These are phyloP conservation scores for Noctua comes DNA, from an alignment of 2,888 invertebrate species.

Conservation along the genomic window DNA sequence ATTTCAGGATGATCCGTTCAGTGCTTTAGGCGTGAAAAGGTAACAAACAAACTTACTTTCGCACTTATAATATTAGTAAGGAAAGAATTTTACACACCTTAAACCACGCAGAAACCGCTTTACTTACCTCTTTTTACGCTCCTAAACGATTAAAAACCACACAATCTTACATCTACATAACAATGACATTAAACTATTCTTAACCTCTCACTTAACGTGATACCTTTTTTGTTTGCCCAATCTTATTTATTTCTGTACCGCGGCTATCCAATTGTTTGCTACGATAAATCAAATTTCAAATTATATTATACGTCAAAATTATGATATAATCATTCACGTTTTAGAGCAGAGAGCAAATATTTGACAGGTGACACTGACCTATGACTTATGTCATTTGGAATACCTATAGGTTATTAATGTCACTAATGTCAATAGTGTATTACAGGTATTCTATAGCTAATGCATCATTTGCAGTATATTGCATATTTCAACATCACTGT, in stretches of 20 bases:
- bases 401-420: constrained; percentile 31
- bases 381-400: constrained; percentile 47
- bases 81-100: background rate
- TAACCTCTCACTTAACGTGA: constrained; percentile 46
- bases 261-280: constrained; percentile 36
- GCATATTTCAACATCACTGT: constrained; percentile 20
- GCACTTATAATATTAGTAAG: no score
- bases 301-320: constrained; percentile 53
- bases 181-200: constrained; percentile 23
- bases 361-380: constrained; percentile 62
- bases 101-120: background rate
- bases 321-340: constrained; percentile 58
- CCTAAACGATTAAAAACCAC: background rate
- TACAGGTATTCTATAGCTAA: constrained; percentile 3
- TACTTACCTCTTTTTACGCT: background rate
- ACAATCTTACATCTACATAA: background rate
- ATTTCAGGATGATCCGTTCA: no score
- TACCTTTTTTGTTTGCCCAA: constrained; percentile 47
- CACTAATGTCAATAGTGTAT: background rate
- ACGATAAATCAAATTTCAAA: constrained; percentile 57
- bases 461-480: constrained; percentile 15
- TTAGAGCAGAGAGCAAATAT: constrained; percentile 45
- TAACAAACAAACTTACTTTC: no score
- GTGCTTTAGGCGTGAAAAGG: no score
- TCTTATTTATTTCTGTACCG: constrained; percentile 48